Conservation (phyloP, 2,888 invertebrate genomes). For the Disparrhopalites patrizii region DNA sequence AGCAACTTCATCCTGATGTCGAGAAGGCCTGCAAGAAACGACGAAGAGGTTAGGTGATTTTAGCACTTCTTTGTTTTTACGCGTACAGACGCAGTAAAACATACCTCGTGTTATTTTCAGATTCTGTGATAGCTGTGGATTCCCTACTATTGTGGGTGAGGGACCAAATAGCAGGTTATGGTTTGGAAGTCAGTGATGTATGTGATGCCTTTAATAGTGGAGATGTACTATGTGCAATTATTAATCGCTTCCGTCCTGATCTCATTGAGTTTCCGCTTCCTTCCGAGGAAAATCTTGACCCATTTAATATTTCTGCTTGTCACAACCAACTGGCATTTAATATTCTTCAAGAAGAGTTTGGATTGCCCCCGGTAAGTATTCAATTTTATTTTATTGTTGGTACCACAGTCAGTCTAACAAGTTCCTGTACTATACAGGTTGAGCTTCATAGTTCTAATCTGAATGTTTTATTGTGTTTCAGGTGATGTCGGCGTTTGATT, state of each 20-base stretch:
- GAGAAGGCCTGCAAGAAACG: conserved; percentile 66
- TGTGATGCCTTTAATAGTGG: conserved; percentile 67
- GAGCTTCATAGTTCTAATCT: too few species aligned
- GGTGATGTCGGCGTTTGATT: conserved; percentile 72
- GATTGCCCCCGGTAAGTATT: conserved; percentile 59
- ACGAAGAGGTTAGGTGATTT: conserved; percentile 57
- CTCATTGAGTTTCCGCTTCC: conserved; percentile 70
- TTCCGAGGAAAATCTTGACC: conserved; percentile 59
- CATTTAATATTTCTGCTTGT: conserved; percentile 51
- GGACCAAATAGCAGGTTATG: conserved; percentile 65
- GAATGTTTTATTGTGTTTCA: conserved; percentile 46
- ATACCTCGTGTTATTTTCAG: conserved; percentile 30
- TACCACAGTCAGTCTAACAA: too few species aligned
- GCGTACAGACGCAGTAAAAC: not conserved
- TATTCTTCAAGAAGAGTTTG: conserved; percentile 77
- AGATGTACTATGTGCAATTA: conserved; percentile 66
- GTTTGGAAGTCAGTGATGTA: conserved; percentile 61
- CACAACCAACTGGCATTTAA: conserved; percentile 82
- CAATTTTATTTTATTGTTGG: too few species aligned
- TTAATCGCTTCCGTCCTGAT: conserved; percentile 85
- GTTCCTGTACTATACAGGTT: too few species aligned
- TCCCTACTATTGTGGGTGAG: conserved; percentile 74
- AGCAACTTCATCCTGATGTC: conserved; percentile 53
- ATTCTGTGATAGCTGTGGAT: conserved; percentile 66
- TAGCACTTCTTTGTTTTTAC: not conserved